Base-by-base conservation (phyloP, 1,140 invertebrate species). In the Scaptomyza montana region DNA sequence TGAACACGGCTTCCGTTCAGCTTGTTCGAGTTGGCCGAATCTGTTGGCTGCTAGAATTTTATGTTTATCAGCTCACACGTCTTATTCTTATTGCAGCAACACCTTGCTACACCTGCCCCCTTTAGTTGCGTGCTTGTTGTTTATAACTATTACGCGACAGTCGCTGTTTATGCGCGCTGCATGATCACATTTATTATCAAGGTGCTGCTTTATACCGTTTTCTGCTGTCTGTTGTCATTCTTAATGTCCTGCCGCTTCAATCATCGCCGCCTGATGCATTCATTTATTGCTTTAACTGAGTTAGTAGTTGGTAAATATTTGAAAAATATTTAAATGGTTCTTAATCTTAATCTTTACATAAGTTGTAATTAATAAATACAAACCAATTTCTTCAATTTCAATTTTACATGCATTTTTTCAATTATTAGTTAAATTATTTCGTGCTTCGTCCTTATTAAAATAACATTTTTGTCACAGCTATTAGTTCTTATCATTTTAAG, bases 31-130 rank as follows among this genome's bases (percentile, higher is more conserved):
- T 8, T 62, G 45, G 39, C 43, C 57, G 57, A 28, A 46, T n/a
- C 45, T 61, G 36, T 73, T 50, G 64, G 28, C 60, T 36, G 2
- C 33, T 36, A 36, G 5, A 55, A 55, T 68, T 71, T 73, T 61
- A 65, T 65, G 78, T 75, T 85, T 86, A 86, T 85, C 81, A 85
- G 78, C 81, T 87, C 65, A 74, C 81, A 85, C 81, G 82, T 85
- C 70, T 79, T 74, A 55, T 62, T 73, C 70, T 47, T 66, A 77
- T 78, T 77, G 77, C 43, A 76, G 74, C 60, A 55, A 60, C 78
- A 82, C 59, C 47, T 49, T 45, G 50, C 43, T 56, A 30, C 45
- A 33, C 57, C 56, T 10, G 21, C 21, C 4, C 60, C 30, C 46
- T 39, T 54, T 62, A 69, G 51, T 57, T 36, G 30, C 10, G 33